Percentiles rank a stretch among this genome's conserved stretches.
These are phyloP conservation scores for Heterodera filipjevi DNA, from an alignment of 2,888 invertebrate genomes.

Conservation along the genomic window DNA sequence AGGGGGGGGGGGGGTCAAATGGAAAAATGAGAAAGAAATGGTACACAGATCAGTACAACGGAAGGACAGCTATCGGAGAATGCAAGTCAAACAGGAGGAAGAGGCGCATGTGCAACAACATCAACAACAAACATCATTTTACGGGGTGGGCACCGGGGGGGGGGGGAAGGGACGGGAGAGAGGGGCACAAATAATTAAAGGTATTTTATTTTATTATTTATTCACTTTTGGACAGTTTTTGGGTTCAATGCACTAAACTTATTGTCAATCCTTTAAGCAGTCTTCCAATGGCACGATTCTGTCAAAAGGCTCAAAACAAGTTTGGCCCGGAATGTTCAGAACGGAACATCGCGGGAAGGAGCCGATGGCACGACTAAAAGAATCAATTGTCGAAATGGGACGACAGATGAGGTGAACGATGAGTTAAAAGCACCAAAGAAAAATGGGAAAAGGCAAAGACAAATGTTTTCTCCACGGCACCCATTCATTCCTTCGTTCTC, in stretches of 20 bases:
- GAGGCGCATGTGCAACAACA: background rate
- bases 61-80: constrained; percentile 61
- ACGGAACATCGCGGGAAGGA: background rate
- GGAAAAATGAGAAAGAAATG: background rate
- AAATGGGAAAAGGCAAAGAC: too few species aligned
- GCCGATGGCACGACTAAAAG: constrained; percentile 13
- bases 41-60: constrained; percentile 54
- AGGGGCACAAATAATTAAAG: too few species aligned
- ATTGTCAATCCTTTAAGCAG: constrained; percentile 21
- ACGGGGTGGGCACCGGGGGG: background rate
- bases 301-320: constrained; percentile 4
- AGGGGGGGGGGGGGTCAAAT: background rate
- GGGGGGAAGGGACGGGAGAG: background rate
- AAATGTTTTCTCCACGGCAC: too few species aligned
- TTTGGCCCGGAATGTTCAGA: constrained; percentile 16
- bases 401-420: constrained; percentile 24
- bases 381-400: constrained; percentile 17
- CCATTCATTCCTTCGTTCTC: too few species aligned
- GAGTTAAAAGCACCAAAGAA: background rate
- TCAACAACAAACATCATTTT: background rate
- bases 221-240: too few species aligned
- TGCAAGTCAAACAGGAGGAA: constrained; percentile 52
- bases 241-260: too few species aligned
- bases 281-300: constrained; percentile 7
- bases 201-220: too few species aligned